These are phyloP conservation scores for Mythimna pallens DNA, from an alignment of 2,888 invertebrate genomes.

Conservation along the genomic window DNA sequence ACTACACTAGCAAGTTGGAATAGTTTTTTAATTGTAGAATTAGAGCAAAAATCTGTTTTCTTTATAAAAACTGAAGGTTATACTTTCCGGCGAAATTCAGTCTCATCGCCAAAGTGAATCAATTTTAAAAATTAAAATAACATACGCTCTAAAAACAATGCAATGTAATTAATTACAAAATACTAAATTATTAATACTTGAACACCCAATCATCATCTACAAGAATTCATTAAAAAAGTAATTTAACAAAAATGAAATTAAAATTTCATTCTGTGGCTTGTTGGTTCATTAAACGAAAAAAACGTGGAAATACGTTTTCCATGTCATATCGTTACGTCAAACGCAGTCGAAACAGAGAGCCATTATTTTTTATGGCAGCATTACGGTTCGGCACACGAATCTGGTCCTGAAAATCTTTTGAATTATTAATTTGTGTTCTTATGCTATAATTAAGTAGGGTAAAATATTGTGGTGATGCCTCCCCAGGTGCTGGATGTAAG, in stretches of 20 bases:
- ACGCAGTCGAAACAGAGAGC: conserved; percentile 69
- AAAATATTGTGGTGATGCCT: no score
- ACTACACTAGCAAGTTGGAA: neutral
- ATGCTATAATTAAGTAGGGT: no score
- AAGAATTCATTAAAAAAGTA: conserved; percentile 61
- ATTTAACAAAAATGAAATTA: conserved; percentile 63
- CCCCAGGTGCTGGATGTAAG: no score
- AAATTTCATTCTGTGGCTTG: conserved; percentile 56
- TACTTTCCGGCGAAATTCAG: neutral
- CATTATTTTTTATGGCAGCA: conserved; percentile 70
- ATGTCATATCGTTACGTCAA: conserved; percentile 71
- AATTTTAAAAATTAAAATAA: neutral
- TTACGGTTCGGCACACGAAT: conserved; percentile 64
- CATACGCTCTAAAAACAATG: neutral
- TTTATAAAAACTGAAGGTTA: no score
- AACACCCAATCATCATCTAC: conserved; percentile 58
- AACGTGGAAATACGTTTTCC: conserved; percentile 68
- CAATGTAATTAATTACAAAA: conserved; percentile 18
- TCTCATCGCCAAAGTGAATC: no score
- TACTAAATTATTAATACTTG: conserved; percentile 34
- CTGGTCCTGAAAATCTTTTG: conserved; percentile 38
- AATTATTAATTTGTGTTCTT: conserved; percentile 16
- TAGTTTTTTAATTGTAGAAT: neutral
- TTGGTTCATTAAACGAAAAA: conserved; percentile 56
- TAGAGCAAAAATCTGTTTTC: no score